A percentile compares a stretch with the other conserved stretches of the same genome.
Conservation (phyloP, 2,113 vertebrate genomes). For the Setophaga petechia region DNA sequence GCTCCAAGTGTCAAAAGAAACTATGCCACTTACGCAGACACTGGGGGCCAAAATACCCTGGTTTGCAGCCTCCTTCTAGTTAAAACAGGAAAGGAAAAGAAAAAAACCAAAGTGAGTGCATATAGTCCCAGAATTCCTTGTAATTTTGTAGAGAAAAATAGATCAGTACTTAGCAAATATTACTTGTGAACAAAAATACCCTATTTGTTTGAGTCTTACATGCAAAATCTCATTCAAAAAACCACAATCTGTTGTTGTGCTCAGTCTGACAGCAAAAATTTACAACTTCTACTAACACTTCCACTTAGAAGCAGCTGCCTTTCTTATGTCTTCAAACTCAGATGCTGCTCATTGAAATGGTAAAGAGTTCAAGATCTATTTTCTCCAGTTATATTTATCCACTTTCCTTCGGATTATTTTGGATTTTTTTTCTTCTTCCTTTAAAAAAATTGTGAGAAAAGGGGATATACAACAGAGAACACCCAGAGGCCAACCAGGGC, state of each 20-base stretch:
- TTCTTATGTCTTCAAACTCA: background rate
- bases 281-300: background rate
- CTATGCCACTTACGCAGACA: constrained; percentile 74
- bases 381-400: background rate
- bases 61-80: constrained; percentile 62
- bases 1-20: background rate
- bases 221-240: background rate
- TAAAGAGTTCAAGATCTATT: background rate
- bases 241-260: background rate
- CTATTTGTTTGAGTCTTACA: background rate
- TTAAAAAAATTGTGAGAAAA: background rate
- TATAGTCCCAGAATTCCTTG: background rate
- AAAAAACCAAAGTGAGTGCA: background rate
- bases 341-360: background rate
- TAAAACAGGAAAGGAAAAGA: background rate
- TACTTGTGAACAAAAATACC: background rate
- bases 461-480: background rate
- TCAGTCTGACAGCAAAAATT: background rate
- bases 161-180: background rate
- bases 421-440: background rate
- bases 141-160: background rate
- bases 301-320: background rate
- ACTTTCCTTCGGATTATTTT: background rate
- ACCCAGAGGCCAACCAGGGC: background rate
- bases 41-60: constrained; percentile 74